Percentiles rank a stretch among this genome's conserved stretches.
phyloP scores from a whole-genome alignment of 2,888 invertebrate genomes.

The Cyclophora punctaria region DNA sequence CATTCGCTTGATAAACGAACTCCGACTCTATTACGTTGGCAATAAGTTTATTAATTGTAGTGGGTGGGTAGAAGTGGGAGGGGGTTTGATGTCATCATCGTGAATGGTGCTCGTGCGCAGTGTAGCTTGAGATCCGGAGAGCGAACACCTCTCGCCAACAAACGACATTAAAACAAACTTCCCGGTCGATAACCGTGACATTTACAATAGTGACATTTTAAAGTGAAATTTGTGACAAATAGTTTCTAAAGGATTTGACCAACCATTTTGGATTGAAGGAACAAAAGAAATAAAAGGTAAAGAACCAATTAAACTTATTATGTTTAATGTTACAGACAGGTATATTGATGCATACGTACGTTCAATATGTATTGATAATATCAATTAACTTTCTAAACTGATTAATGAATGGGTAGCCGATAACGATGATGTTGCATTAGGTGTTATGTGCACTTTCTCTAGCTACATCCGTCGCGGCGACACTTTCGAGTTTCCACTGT shows the following conservation, averaged over 20 bases:
- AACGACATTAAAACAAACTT: constrained; percentile 14
- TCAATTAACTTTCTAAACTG: constrained; percentile 58
- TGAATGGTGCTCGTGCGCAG: constrained; percentile 49
- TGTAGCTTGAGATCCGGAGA: constrained; percentile 56
- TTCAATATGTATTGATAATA: constrained; percentile 24
- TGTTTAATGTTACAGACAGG: constrained; percentile 19
- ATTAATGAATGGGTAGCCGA: constrained; percentile 40
- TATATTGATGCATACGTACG: constrained; percentile 11
- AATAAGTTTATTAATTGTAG: constrained; percentile 4
- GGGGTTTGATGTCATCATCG: constrained; percentile 52
- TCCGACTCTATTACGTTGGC: constrained; percentile 15
- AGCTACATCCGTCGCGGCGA: constrained; percentile 40
- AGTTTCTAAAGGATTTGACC: constrained; percentile 4
- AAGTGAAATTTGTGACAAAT: constrained; percentile 10
- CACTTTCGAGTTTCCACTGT: constrained; percentile 34
- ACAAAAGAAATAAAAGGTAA: too few relatives aligned
- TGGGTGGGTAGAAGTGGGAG: constrained; percentile 26
- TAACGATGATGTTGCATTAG: constrained; percentile 40
- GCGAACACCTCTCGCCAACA: constrained; percentile 27
- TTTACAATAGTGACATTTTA: constrained; percentile 16
- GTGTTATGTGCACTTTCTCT: constrained; percentile 53
- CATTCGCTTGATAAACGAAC: constrained; percentile 10
- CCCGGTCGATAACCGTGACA: constrained; percentile 7
- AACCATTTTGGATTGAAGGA: too few relatives aligned
- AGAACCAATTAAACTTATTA: neutral